Evolutionary conservation across 2,113 vertebrate genomes (phyloP).

Genomic region (Parus major): DNA sequence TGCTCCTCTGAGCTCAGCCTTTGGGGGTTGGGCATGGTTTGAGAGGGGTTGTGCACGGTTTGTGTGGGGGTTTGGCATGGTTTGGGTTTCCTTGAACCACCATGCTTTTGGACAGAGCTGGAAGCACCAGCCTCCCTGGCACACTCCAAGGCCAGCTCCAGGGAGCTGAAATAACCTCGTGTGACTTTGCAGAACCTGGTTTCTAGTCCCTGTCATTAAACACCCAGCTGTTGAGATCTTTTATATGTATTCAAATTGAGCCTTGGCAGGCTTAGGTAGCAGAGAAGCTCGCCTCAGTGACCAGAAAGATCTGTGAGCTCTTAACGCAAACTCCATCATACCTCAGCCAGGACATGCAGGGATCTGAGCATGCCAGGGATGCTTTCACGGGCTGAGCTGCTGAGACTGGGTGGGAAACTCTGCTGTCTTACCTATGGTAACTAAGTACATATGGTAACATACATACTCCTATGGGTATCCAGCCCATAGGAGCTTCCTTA

Average conservation of each 20-base stretch:
- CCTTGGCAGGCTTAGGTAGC: neutral
- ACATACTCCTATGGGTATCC: too few relatives aligned
- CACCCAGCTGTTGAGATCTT: slow-evolving; percentile 25
- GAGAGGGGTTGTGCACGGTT: neutral
- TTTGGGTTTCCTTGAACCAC: neutral
- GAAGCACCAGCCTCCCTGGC: neutral
- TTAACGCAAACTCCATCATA: neutral
- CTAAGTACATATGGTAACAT: too few relatives aligned
- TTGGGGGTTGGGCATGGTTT: neutral
- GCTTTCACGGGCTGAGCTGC: neutral
- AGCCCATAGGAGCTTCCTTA: neutral
- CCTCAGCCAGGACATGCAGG: neutral
- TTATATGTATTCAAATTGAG: neutral
- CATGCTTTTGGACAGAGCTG: neutral
- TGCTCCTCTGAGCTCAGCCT: neutral
- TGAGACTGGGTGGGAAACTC: neutral
- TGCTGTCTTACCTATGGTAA: neutral
- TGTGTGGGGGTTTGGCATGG: neutral
- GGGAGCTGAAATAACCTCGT: slow-evolving; percentile 33
- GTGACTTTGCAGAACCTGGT: neutral
- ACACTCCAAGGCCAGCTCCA: neutral
- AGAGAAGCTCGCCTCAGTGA: neutral
- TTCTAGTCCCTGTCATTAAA: slow-evolving; percentile 33
- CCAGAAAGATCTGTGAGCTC: neutral
- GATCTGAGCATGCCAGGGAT: neutral